Conservation (phyloP, 2,113 vertebrate genomes). For the Sinocyclocheilus maitianheensis region DNA sequence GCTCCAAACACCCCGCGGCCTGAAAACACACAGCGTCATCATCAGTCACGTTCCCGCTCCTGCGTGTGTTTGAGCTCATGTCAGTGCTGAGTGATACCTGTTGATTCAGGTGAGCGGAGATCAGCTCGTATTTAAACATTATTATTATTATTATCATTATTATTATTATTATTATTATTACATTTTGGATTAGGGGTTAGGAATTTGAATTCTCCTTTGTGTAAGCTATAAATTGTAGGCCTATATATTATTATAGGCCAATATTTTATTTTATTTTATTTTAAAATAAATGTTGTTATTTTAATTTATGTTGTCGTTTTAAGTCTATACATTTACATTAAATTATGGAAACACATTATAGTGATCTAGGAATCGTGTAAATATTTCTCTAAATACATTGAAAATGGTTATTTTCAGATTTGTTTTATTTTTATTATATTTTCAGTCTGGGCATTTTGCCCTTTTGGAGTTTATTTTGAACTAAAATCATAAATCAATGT, state of each 20-base stretch:
- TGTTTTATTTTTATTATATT: neutral
- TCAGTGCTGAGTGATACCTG: conserved; percentile 66
- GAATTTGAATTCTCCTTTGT: too few relatives aligned
- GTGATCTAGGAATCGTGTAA: neutral
- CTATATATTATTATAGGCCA: too few relatives aligned
- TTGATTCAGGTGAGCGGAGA: conserved; percentile 73
- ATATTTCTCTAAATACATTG: neutral
- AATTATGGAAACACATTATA: neutral
- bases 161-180: too few relatives aligned
- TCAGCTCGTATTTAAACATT: conserved; percentile 62
- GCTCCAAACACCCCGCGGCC: conserved; percentile 39
- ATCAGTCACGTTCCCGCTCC: neutral
- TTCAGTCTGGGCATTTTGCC: neutral
- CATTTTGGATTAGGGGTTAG: too few relatives aligned
- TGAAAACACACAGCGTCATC: conserved; percentile 33
- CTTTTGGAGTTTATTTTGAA: neutral
- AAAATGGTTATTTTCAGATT: neutral
- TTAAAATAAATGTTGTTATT: too few relatives aligned
- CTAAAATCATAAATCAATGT: neutral
- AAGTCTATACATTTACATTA: neutral
- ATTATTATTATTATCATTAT: too few relatives aligned
- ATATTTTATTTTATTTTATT: too few relatives aligned
- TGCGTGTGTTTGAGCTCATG: neutral
- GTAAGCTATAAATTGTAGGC: too few relatives aligned
- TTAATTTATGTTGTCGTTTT: too few relatives aligned